Percentiles rank a stretch among this genome's conserved stretches.
Conservation (phyloP, 2,797 vertebrate genomes). For the Cyprinella venusta region DNA sequence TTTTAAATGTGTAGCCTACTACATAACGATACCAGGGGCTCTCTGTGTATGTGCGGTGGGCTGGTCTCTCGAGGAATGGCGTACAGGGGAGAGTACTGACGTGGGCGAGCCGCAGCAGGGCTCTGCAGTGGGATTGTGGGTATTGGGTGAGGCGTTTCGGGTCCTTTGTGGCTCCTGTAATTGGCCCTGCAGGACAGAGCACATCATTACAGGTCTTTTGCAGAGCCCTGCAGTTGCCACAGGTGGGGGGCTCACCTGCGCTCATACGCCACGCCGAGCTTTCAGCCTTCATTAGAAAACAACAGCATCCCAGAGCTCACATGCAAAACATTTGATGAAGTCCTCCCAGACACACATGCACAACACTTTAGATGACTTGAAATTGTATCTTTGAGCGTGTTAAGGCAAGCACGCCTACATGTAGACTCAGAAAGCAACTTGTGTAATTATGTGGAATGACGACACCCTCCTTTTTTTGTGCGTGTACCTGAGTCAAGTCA, state of each 20-base stretch:
- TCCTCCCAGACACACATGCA: constrained; percentile 12
- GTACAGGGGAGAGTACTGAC: constrained; percentile 54
- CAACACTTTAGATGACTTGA: constrained; percentile 30
- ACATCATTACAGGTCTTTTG: constrained; percentile 69
- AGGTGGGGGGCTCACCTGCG: constrained; percentile 65
- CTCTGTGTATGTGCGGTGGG: constrained; percentile 6
- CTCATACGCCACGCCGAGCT: constrained; percentile 66
- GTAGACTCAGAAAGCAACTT: constrained; percentile 17
- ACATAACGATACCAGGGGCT: background rate
- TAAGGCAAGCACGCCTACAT: constrained; percentile 13
- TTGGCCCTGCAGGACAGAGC: constrained; percentile 52
- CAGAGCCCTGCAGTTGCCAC: constrained; percentile 64
- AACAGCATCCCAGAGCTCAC: constrained; percentile 60
- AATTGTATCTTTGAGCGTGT: constrained; percentile 15
- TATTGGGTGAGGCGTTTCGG: constrained; percentile 48
- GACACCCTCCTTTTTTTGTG: background rate
- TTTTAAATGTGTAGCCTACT: background rate
- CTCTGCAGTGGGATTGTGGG: constrained; percentile 48
- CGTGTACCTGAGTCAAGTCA: background rate
- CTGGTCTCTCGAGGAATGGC: constrained; percentile 43
- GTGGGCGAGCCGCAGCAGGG: constrained; percentile 42
- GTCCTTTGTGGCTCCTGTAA: constrained; percentile 59
- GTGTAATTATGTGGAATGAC: constrained; percentile 30
- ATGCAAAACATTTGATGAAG: constrained; percentile 35
- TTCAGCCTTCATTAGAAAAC: constrained; percentile 72